Percentiles rank a stretch among this genome's conserved stretches.
Evolutionary conservation across 2,888 invertebrate genomes (phyloP).

Genomic region (Heteromurus nitidus): DNA sequence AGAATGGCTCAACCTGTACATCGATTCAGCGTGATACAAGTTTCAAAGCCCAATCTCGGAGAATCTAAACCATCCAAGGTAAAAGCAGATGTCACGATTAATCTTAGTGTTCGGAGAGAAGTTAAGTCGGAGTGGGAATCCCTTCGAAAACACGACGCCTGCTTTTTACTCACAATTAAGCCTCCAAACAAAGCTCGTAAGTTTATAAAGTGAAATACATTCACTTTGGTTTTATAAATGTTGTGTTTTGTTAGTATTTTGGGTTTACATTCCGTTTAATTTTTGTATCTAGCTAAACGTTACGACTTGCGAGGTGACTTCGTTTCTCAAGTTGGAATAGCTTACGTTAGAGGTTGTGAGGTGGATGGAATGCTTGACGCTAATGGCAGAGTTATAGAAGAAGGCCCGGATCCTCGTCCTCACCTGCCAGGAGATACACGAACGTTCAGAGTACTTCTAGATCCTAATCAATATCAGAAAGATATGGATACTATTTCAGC

Average conservation of each 20-base stretch:
- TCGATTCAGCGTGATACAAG: slow-evolving; percentile 90
- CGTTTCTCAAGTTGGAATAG: slow-evolving; percentile 93
- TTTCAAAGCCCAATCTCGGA: slow-evolving; percentile 92
- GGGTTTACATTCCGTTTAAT: slow-evolving; percentile 35
- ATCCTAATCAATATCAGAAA: slow-evolving; percentile 96
- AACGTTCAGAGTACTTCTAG: slow-evolving; percentile 94
- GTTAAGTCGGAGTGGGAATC: slow-evolving; percentile 98
- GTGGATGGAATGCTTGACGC: slow-evolving; percentile 98
- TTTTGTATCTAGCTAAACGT: slow-evolving; percentile 68
- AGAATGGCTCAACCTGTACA: slow-evolving; percentile 97
- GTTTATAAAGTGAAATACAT: slow-evolving; percentile 65
- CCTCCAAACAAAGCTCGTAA: slow-evolving; percentile 89
- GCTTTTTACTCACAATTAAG: slow-evolving; percentile 94
- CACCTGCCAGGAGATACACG: slow-evolving; percentile 90
- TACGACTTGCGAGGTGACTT: slow-evolving; percentile 77
- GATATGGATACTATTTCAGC: slow-evolving; percentile 91
- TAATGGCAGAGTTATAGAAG: slow-evolving; percentile 96
- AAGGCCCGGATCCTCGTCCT: slow-evolving; percentile 93
- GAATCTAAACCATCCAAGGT: slow-evolving; percentile 97
- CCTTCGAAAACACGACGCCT: slow-evolving; percentile 97
- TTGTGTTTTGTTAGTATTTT: background rate
- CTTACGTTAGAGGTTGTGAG: slow-evolving; percentile 96
- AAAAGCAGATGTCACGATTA: slow-evolving; percentile 94
- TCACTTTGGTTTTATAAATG: no score
- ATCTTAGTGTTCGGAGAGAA: slow-evolving; percentile 91